Evolutionary conservation across 2,888 invertebrate species (phyloP), one percentile per base, ranked within the genome.

Genomic region (Chloroclysta siterata): DNA sequence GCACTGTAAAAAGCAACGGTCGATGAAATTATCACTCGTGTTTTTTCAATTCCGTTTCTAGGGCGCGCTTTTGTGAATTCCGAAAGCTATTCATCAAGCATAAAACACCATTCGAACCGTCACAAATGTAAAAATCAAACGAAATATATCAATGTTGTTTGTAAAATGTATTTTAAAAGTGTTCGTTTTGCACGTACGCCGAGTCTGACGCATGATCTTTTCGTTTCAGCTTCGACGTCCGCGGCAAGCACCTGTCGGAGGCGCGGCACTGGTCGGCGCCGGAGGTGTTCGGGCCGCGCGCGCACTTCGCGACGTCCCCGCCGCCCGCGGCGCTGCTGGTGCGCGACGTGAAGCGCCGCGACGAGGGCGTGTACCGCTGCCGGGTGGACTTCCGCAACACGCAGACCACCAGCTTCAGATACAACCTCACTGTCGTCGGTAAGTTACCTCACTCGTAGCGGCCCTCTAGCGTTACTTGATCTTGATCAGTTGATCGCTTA

Each of bases 361-460:
- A 98, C 89, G 97, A 98, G 86, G 97, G 97, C 79, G 95, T 97
- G 75, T 98, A 98, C 93, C 94, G 98, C 70, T 98, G 98, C 88
- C 94, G 98, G 69, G 97, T 98, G 73, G 98, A 98, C 94, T 98
- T 97, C 93, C 94, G 96, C 70, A 97, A 97, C 87, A 97, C 97
- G 70, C 97, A 97, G 90, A 97, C 98, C 67, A 95, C 97, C 84
- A 97, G 97, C 91, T 96, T 97, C 89, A 95, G 97, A 82, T 97
- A 97, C 92, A 97, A 97, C 91, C 95, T 98, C 80, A 97, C 97
- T 70, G 97, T 98, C 73, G 96, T 97, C 81, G 97, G 98, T 98
- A 84, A 96, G 97, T 56, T 7, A 5, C 5, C 33, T 10, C n/a
- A 11, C 29, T 50, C 11, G 47, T 47, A 47, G 10, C 47, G 8